Base-by-base conservation (phyloP, 1,140 invertebrate genomes). In the Pissodes strobi region DNA sequence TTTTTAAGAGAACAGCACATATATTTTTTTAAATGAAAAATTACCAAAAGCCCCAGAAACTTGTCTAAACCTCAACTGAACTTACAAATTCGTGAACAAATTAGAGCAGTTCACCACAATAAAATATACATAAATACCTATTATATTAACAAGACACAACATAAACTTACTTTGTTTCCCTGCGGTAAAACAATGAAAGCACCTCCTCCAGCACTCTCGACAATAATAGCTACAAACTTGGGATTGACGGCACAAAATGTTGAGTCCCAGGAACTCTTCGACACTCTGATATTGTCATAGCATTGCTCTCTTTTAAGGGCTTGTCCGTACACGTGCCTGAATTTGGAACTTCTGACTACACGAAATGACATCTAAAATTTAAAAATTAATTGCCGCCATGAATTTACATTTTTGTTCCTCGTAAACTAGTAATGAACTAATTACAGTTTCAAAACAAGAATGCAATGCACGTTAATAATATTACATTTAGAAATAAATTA, bases 241-340 rank as follows among this genome's bases (percentile, higher is more conserved):
- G 97, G 96, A 83, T 99, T 99, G 67, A 99, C 97, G 67, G 93
- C 92, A 85, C 96, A 99, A 80, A 98, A 99, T 57, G 94, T 96
- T 43, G 95, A 97, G 80, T 99, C 98, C 94, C 95, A 97, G 37
- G 94, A 96, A 77, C 92, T 96, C 80, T 98, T 98, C 15, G 96
- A 98, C 41, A 99, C 95, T 75, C 96, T 85, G 76, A 99, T 95
- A 80, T 98, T 97, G 82, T 99, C 97, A 82, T 98, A 99, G 82
- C 97, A 99, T 83, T 98, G 92, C 79, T 99, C 97, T 76, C 94
- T 86, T 82, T 99, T 99, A 65, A 97, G 81, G 52, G 93, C 87
- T 75, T 96, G 93, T 70, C 97, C 98, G 83, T 97, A 99, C 72
- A 99, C 95, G 85, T 99, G 97, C 76, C 96, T 92, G 84, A 98